Evolutionary conservation across 1,140 invertebrate species (phyloP).

Genomic region (Drosophila sulfurigaster): DNA sequence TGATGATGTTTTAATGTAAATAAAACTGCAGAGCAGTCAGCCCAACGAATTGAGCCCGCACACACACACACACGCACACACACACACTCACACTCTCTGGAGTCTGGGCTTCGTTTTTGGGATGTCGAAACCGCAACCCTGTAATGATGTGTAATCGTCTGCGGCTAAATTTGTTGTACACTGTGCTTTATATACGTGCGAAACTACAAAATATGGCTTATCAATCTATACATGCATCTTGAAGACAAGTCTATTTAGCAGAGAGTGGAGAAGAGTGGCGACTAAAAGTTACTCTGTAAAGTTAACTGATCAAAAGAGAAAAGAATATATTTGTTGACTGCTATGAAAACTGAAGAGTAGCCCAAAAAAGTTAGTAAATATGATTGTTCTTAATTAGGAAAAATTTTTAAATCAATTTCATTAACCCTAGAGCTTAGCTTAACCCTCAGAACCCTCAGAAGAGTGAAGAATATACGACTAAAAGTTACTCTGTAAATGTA

Average conservation of each 20-base stretch:
- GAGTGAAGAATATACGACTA: background rate
- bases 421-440: too few relatives aligned
- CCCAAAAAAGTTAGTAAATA: too few relatives aligned
- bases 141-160: constrained; percentile 77
- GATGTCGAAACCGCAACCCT: constrained; percentile 25
- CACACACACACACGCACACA: background rate
- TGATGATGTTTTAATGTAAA: constrained; percentile 84
- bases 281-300: background rate
- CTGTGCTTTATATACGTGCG: background rate
- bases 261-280: background rate
- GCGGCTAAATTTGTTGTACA: constrained; percentile 32
- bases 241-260: constrained; percentile 17
- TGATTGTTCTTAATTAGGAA: too few relatives aligned
- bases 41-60: constrained; percentile 25
- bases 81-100: constrained; percentile 4
- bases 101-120: background rate
- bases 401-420: too few relatives aligned
- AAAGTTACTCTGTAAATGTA: background rate
- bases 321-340: too few relatives aligned
- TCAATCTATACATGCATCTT: background rate
- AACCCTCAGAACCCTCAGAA: background rate
- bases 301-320: too few relatives aligned
- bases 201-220: constrained; percentile 20
- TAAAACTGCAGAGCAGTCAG: constrained; percentile 53
- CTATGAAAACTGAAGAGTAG: too few relatives aligned